phyloP scores from a whole-genome alignment of 2,888 invertebrate species.

The Drosophila rubida region DNA sequence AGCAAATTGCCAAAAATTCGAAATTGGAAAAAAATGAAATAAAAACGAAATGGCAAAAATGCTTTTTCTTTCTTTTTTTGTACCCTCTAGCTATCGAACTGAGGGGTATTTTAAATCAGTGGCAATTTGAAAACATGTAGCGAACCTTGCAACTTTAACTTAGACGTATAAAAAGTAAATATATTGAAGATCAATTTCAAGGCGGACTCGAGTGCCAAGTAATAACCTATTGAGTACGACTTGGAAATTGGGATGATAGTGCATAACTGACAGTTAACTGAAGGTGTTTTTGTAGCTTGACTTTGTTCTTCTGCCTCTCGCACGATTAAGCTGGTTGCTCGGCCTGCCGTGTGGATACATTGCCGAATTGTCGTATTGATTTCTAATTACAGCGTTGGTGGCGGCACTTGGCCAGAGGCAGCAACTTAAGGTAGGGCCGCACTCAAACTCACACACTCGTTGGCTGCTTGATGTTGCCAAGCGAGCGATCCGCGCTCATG shows the following conservation, averaged over 20 bases:
- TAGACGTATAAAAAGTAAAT: no score
- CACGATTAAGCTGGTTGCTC: background rate
- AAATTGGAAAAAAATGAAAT: slow-evolving; percentile 32
- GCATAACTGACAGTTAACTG: no score
- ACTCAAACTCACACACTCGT: background rate
- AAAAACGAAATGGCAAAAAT: slow-evolving; percentile 3
- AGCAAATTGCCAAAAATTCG: slow-evolving; percentile 22
- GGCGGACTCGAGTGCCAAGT: no score
- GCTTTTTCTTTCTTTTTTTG: background rate
- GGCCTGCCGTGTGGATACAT: slow-evolving; percentile 24
- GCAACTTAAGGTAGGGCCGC: slow-evolving; percentile 59
- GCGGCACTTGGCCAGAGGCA: slow-evolving; percentile 46
- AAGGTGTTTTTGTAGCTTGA: background rate
- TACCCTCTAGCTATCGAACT: background rate
- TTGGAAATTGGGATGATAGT: no score
- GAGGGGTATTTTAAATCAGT: background rate
- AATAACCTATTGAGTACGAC: no score
- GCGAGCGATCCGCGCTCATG: background rate
- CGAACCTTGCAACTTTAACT: background rate
- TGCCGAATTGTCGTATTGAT: slow-evolving; percentile 69
- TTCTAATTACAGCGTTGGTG: slow-evolving; percentile 62
- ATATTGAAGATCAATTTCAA: no score
- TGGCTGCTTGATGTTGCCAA: slow-evolving; percentile 1
- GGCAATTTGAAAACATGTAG: background rate
- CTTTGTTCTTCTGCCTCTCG: background rate